A percentile compares a stretch with the other conserved stretches of the same genome.
These are phyloP conservation scores for Campoletis raptor DNA, from an alignment of 2,888 invertebrate genomes.

Conservation along the genomic window DNA sequence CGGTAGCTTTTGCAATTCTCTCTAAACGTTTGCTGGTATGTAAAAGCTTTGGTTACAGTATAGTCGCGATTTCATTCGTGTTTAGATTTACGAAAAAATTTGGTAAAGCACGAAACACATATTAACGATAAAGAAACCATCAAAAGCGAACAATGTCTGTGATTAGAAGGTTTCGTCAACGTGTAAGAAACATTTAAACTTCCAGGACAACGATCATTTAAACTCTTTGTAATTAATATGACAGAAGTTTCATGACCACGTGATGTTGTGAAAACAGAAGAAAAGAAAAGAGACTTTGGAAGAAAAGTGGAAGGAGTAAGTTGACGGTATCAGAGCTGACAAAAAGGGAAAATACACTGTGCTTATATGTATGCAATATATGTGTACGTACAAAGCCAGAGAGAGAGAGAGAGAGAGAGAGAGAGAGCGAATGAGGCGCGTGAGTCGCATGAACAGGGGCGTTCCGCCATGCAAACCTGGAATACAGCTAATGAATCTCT, in stretches of 20 bases:
- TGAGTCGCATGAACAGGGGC: conserved; percentile 80
- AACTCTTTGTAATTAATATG: not conserved
- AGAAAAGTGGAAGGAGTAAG: not conserved
- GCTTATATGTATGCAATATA: conserved; percentile 22
- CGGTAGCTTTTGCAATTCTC: conserved; percentile 45
- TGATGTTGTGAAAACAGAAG: not conserved
- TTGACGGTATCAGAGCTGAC: not conserved
- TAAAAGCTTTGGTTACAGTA: conserved; percentile 7
- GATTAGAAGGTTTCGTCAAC: not conserved
- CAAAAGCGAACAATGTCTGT: not conserved
- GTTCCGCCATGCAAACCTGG: conserved; percentile 84
- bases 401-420: conserved; percentile 50
- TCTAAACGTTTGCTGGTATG: conserved; percentile 38
- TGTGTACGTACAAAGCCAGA: conserved; percentile 33
- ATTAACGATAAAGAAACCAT: not conserved
- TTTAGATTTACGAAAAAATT: not conserved
- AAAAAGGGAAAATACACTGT: conserved; percentile 29
- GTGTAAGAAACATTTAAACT: not conserved
- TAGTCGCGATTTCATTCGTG: not conserved
- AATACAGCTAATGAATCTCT: conserved; percentile 81
- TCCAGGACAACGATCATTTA: not conserved
- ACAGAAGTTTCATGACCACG: not conserved
- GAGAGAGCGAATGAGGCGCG: conserved; percentile 61
- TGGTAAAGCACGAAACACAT: not conserved
- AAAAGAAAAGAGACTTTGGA: not conserved